Conservation (phyloP, 2,113 vertebrate genomes). For the Oophaga pumilio region DNA sequence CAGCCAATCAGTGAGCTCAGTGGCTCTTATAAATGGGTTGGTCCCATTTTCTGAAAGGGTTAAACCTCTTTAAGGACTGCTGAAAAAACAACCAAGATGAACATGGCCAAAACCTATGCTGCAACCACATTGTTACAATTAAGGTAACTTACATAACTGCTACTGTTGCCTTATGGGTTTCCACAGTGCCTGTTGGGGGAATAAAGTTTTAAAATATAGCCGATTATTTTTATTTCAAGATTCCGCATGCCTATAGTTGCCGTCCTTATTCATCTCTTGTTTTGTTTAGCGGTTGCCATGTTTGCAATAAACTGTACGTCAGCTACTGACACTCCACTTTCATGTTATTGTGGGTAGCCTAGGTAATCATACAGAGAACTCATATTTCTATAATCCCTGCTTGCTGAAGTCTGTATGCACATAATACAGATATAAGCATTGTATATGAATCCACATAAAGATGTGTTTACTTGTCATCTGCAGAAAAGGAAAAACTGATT, state of each 20-base stretch:
- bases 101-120: no score
- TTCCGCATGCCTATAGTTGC: neutral
- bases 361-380: neutral
- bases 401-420: neutral
- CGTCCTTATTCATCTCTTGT: neutral
- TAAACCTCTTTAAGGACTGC: no score
- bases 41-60: no score
- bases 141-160: no score
- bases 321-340: conserved; percentile 8
- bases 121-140: no score
- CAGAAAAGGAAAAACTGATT: neutral
- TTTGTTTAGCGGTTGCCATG: neutral
- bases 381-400: neutral
- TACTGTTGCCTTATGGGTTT: neutral
- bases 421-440: neutral
- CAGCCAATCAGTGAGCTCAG: no score
- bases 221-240: neutral
- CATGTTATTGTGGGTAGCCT: conserved; percentile 17
- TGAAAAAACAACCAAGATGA: no score
- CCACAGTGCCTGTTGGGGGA: neutral
- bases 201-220: neutral
- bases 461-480: neutral
- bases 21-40: no score
- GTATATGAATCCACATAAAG: neutral
- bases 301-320: neutral